Percentiles rank a stretch among this genome's conserved stretches.
Conservation (phyloP, 1,140 invertebrate genomes). For the Dinoponera quadriceps region DNA sequence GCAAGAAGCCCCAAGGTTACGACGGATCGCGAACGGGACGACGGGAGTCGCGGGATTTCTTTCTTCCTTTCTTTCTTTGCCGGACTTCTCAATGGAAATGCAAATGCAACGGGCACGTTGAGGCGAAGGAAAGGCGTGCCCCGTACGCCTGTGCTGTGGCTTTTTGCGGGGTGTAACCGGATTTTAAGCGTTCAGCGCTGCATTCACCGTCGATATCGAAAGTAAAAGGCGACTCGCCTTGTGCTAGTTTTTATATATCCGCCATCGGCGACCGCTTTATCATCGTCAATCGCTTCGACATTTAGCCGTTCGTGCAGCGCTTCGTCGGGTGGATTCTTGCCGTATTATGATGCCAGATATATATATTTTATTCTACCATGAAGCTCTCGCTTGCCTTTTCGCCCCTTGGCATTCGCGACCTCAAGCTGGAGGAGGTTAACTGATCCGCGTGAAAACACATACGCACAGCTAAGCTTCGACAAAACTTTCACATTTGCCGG, state of each 20-base stretch:
- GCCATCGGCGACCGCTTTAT: constrained; percentile 61
- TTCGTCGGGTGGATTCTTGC: neutral
- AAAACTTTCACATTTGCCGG: too few relatives aligned
- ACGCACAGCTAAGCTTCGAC: too few relatives aligned
- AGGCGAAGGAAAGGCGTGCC: constrained; percentile 41
- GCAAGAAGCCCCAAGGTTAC: neutral
- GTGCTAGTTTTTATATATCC: constrained; percentile 77
- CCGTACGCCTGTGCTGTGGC: too few relatives aligned
- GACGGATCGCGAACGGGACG: neutral
- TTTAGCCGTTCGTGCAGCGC: constrained; percentile 62
- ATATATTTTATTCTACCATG: too few relatives aligned
- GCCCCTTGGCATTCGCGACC: too few relatives aligned
- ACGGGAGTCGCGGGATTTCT: too few relatives aligned
- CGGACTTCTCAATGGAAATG: neutral
- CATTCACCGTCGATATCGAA: constrained; percentile 75
- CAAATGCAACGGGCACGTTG: neutral
- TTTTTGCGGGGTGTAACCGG: constrained; percentile 64
- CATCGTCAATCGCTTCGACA: constrained; percentile 77
- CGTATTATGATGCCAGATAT: neutral
- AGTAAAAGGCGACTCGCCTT: constrained; percentile 84
- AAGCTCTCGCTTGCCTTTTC: too few relatives aligned
- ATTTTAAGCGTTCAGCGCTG: constrained; percentile 40
- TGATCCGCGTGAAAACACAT: too few relatives aligned
- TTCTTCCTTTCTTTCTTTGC: too few relatives aligned
- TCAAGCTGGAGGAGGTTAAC: too few relatives aligned